These are phyloP conservation scores for Procavia capensis DNA, from an alignment of 2,113 vertebrate species.

Conservation along the genomic window DNA sequence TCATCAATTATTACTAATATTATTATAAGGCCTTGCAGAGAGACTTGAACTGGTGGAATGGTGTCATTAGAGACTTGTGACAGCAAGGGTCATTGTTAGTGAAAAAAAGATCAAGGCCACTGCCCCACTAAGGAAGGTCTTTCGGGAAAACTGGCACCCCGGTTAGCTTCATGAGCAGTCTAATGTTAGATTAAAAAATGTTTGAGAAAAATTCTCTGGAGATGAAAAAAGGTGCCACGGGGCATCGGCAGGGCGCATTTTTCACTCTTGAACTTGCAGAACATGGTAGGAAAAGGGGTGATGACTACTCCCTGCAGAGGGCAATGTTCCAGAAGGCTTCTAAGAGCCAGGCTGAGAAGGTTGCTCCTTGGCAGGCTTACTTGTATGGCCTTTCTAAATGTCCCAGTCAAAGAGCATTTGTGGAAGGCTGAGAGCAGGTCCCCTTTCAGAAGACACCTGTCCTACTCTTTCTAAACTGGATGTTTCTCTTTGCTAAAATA, in stretches of 20 bases:
- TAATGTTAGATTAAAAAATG: conserved; percentile 12
- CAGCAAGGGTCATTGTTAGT: background rate
- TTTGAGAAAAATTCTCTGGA: background rate
- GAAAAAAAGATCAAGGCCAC: background rate
- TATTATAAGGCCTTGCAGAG: background rate
- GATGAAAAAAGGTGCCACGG: background rate
- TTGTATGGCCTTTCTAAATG: background rate
- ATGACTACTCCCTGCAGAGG: background rate
- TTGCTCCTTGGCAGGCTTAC: background rate
- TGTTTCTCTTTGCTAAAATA: background rate
- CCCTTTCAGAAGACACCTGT: background rate
- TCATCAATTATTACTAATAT: too few species aligned
- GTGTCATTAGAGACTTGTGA: background rate
- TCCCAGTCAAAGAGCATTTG: background rate
- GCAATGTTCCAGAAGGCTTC: conserved; percentile 34
- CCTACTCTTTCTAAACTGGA: background rate
- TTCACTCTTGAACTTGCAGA: conserved; percentile 2
- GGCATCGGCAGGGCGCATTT: conserved; percentile 18
- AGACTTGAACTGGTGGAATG: background rate
- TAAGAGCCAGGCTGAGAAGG: background rate
- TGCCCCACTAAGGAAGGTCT: background rate
- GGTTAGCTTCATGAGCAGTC: background rate
- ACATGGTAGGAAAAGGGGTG: background rate
- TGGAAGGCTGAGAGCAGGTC: background rate
- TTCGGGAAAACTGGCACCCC: background rate